Conservation (phyloP, 64 coral and sea anemone genomes). For the Pachyseris speciosa region DNA sequence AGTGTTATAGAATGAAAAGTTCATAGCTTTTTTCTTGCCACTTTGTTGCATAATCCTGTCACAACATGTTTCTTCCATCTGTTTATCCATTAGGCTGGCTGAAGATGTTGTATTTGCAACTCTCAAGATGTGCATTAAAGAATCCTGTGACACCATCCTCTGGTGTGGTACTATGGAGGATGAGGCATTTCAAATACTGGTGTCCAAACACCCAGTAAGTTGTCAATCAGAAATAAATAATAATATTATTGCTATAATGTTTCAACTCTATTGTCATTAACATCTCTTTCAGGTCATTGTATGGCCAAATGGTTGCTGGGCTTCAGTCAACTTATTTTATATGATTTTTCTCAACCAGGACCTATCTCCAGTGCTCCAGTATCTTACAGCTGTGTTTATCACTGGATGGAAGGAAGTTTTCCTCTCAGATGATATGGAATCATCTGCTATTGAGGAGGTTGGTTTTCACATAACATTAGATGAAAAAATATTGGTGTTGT, state of each 20-base stretch:
- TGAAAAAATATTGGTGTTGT: too few species aligned
- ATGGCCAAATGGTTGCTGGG: too few species aligned
- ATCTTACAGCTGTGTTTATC: slow-evolving; percentile 70
- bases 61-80: not conserved
- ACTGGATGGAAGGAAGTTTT: slow-evolving; percentile 72
- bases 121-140: slow-evolving; percentile 68
- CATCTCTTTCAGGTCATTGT: not conserved
- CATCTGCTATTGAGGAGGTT: slow-evolving; percentile 24
- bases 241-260: not conserved
- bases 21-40: too few species aligned
- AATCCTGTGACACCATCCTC: slow-evolving; percentile 14
- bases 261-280: too few species aligned
- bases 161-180: slow-evolving; percentile 44
- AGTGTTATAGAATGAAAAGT: too few species aligned
- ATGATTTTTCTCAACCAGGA: slow-evolving; percentile 28
- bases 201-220: slow-evolving; percentile 73
- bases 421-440: slow-evolving; percentile 56
- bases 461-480: not conserved
- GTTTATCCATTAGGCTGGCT: slow-evolving; percentile 51
- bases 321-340: not conserved
- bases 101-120: slow-evolving; percentile 65
- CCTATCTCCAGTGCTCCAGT: slow-evolving; percentile 62
- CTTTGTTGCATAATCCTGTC: too few species aligned
- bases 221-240: not conserved
- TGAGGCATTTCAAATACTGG: slow-evolving; percentile 39